These are phyloP conservation scores for Argyrosomus regius DNA, from an alignment of 2,797 vertebrate genomes.

Conservation along the genomic window DNA sequence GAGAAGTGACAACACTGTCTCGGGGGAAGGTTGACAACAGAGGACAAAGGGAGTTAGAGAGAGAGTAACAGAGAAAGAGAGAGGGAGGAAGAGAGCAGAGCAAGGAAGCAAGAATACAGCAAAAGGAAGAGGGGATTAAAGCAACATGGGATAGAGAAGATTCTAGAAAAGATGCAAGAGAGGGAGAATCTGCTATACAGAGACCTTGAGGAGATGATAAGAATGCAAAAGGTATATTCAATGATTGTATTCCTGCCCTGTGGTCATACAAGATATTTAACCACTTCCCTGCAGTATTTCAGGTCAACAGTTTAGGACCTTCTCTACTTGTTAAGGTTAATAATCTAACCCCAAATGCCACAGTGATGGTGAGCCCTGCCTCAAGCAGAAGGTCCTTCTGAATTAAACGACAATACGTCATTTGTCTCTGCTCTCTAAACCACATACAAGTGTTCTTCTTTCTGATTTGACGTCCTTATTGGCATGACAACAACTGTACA, in stretches of 20 bases:
- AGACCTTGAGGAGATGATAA: slow-evolving; percentile 14
- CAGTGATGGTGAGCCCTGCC: background rate
- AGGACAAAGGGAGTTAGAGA: slow-evolving; percentile 72
- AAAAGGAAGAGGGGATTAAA: slow-evolving; percentile 44
- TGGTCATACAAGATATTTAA: slow-evolving; percentile 23
- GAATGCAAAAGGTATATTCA: slow-evolving; percentile 10
- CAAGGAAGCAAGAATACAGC: slow-evolving; percentile 56
- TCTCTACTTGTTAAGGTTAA: slow-evolving; percentile 4
- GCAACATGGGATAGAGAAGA: slow-evolving; percentile 32
- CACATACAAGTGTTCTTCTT: too few species aligned
- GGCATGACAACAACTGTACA: background rate
- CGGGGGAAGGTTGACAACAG: slow-evolving; percentile 83
- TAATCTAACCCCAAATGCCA: background rate
- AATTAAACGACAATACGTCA: background rate
- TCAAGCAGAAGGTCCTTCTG: background rate
- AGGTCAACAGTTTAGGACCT: slow-evolving; percentile 2
- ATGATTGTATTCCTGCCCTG: slow-evolving; percentile 9
- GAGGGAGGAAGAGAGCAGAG: slow-evolving; percentile 19
- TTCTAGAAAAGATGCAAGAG: slow-evolving; percentile 9
- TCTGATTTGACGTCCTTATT: background rate
- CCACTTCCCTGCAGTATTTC: background rate
- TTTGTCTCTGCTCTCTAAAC: background rate
- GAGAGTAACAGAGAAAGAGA: slow-evolving; percentile 24
- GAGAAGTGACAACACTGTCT: slow-evolving; percentile 85
- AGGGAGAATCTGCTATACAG: background rate